Conservation (phyloP, 2,888 invertebrate species). For the Xestia ashworthii region DNA sequence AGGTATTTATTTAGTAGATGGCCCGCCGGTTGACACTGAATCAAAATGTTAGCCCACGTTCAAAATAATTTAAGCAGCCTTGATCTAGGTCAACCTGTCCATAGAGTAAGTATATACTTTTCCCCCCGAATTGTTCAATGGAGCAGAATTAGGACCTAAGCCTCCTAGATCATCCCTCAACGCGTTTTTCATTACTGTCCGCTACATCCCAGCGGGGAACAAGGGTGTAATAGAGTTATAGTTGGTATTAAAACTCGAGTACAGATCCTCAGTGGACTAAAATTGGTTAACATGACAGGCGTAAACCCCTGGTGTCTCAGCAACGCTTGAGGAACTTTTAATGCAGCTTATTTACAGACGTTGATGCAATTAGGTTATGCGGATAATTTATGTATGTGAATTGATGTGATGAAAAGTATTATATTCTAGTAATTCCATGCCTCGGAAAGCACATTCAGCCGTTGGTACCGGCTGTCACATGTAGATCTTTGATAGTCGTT, state of each 20-base stretch:
- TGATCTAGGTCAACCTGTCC: too few species aligned
- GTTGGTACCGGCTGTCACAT: too few species aligned
- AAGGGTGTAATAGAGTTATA: conserved; percentile 43
- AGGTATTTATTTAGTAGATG: too few species aligned
- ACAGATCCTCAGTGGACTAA: conserved; percentile 34
- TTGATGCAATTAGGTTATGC: not conserved
- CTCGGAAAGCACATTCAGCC: too few species aligned
- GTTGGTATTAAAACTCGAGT: conserved; percentile 44
- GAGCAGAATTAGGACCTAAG: not conserved
- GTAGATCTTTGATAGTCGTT: too few species aligned
- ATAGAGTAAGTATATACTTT: too few species aligned
- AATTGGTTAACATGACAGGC: conserved; percentile 45
- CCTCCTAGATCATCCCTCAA: conserved; percentile 22
- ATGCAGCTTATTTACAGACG: conserved; percentile 23
- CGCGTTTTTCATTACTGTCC: conserved; percentile 33
- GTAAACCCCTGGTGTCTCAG: conserved; percentile 25
- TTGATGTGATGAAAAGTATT: too few species aligned
- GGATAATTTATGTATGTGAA: not conserved
- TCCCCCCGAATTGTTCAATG: conserved; percentile 3
- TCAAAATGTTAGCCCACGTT: too few species aligned
- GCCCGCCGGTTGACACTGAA: too few species aligned
- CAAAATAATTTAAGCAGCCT: too few species aligned
- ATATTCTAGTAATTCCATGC: too few species aligned
- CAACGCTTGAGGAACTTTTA: conserved; percentile 26
- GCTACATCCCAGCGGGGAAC: conserved; percentile 3